phyloP scores from a whole-genome alignment of 2,797 vertebrate species.

The Chanos chanos region DNA sequence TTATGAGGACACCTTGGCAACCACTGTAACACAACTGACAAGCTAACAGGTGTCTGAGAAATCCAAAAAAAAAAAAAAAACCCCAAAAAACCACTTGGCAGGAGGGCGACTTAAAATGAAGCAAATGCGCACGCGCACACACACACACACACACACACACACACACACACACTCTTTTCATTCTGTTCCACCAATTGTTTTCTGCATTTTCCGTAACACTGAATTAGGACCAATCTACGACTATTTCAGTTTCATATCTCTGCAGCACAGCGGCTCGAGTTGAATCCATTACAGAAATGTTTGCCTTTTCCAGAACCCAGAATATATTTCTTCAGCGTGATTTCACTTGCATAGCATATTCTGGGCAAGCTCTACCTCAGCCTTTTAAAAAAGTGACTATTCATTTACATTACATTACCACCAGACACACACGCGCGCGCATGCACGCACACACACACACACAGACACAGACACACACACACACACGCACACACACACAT shows the following conservation, averaged over 20 bases:
- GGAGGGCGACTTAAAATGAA: too few species aligned
- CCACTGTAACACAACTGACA: slow-evolving; percentile 30
- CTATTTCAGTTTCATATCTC: slow-evolving; percentile 37
- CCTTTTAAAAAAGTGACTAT: too few species aligned
- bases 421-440: too few species aligned
- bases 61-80: too few species aligned
- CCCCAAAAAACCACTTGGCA: too few species aligned
- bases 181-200: slow-evolving; percentile 30
- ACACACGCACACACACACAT: slow-evolving; percentile 8
- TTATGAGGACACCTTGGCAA: slow-evolving; percentile 20
- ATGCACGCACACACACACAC: background rate
- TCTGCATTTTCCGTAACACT: slow-evolving; percentile 25
- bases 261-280: too few species aligned
- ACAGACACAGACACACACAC: background rate
- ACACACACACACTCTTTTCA: slow-evolving; percentile 35
- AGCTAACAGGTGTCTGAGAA: slow-evolving; percentile 32
- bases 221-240: slow-evolving; percentile 15
- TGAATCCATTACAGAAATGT: too few species aligned
- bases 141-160: slow-evolving; percentile 12
- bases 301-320: too few species aligned
- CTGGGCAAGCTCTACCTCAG: too few species aligned
- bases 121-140: slow-evolving; percentile 13
- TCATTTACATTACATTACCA: too few species aligned
- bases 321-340: slow-evolving; percentile 17
- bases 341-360: too few species aligned